A percentile compares a stretch with the other conserved stretches of the same genome.
Conservation (phyloP, 2,888 invertebrate genomes). For the Lycocerus yunnanus region DNA sequence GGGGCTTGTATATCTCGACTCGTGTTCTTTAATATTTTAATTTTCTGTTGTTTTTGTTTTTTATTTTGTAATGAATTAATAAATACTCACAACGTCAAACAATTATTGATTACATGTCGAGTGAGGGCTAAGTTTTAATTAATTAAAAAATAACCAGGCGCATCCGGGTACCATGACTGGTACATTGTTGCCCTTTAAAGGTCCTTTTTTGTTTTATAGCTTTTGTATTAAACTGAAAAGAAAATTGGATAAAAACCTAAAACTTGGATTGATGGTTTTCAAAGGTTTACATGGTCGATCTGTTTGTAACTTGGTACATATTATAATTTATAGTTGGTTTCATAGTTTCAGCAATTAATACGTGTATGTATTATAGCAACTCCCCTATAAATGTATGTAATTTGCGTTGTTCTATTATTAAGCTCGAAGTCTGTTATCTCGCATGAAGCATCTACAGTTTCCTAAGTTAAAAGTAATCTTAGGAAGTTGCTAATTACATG, state of each 20-base stretch:
- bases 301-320: background rate
- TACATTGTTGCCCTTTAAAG: too few species aligned
- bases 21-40: too few species aligned
- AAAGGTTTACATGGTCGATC: too few species aligned
- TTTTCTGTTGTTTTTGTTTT: too few species aligned
- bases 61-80: too few species aligned
- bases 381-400: background rate
- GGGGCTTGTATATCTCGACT: too few species aligned
- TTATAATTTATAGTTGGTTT: background rate
- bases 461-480: background rate
- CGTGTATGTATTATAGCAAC: background rate
- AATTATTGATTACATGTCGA: too few species aligned
- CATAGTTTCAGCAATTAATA: background rate
- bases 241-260: background rate
- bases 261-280: too few species aligned
- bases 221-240: background rate
- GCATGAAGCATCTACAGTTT: background rate
- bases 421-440: background rate
- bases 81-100: too few species aligned
- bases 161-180: too few species aligned
- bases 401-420: background rate
- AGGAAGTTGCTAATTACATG: background rate
- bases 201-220: background rate
- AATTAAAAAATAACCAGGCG: too few species aligned
- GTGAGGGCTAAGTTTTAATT: too few species aligned